Conservation (phyloP, 2,113 vertebrate species). For the Stigmatopora argus region DNA sequence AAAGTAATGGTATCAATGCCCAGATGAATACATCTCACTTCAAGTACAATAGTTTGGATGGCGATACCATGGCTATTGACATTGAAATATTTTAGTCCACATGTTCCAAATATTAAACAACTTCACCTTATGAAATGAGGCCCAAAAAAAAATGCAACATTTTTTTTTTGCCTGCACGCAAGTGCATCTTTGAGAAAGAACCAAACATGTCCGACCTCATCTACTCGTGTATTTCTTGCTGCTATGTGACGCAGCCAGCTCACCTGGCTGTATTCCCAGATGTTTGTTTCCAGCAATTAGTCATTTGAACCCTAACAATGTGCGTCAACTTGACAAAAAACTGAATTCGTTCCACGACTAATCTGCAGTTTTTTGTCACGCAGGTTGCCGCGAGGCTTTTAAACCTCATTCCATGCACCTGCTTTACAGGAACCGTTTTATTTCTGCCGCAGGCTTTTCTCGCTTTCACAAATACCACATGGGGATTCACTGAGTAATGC, state of each 20-base stretch:
- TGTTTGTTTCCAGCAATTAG: conserved; percentile 64
- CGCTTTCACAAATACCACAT: not conserved
- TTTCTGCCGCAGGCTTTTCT: conserved; percentile 45
- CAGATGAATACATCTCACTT: no score
- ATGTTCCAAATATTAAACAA: no score
- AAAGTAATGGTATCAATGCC: no score
- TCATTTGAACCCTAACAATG: conserved; percentile 52
- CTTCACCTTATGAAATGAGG: no score
- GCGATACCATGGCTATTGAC: no score
- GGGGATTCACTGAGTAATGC: not conserved
- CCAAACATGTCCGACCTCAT: conserved; percentile 59
- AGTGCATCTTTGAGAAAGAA: conserved; percentile 19
- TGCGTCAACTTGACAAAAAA: conserved; percentile 36
- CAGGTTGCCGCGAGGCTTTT: conserved; percentile 37
- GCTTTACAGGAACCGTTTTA: conserved; percentile 51
- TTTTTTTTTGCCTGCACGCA: no score
- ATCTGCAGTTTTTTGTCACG: conserved; percentile 36
- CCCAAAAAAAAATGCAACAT: no score
- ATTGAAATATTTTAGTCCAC: no score
- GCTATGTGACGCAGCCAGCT: conserved; percentile 43
- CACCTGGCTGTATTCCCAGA: conserved; percentile 63
- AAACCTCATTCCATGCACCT: conserved; percentile 44
- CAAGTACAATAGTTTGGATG: no score
- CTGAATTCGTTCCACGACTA: conserved; percentile 45
- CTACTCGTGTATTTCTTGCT: conserved; percentile 53